phyloP scores from a whole-genome alignment of 1,140 invertebrate genomes.

The honey bee (Apis mellifera) region DNA sequence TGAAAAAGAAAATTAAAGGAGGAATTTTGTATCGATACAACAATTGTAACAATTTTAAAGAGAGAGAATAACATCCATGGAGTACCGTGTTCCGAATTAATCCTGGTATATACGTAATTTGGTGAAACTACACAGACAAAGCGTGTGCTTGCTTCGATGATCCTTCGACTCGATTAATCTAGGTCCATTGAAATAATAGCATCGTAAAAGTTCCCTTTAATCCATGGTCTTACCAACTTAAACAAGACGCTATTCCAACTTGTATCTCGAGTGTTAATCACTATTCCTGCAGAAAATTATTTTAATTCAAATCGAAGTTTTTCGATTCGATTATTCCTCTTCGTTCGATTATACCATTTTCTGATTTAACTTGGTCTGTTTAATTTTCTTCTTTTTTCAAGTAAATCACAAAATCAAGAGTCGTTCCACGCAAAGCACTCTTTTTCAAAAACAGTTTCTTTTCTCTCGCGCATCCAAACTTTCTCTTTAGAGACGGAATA shows the following conservation, averaged over 20 bases:
- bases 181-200: slow-evolving; percentile 27
- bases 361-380: too few species aligned
- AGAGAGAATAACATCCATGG: too few species aligned
- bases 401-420: too few species aligned
- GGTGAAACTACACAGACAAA: accelerated
- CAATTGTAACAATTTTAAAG: too few species aligned
- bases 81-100: not conserved
- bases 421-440: too few species aligned
- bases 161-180: slow-evolving; percentile 50
- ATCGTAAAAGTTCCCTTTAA: slow-evolving; percentile 2
- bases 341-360: not conserved
- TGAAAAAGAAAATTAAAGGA: too few species aligned
- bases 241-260: slow-evolving; percentile 6
- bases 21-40: too few species aligned
- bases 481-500: too few species aligned
- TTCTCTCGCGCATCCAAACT: too few species aligned
- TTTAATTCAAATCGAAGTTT: not conserved
- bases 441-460: too few species aligned
- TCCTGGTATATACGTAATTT: not conserved
- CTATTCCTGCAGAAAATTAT: not conserved
- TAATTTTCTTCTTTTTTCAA: too few species aligned
- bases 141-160: slow-evolving; percentile 11
- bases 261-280: not conserved
- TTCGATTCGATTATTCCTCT: not conserved
- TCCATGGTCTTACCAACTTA: slow-evolving; percentile 4